Base-by-base conservation (phyloP, 2,888 invertebrate genomes). In the Xestia xanthographa region DNA sequence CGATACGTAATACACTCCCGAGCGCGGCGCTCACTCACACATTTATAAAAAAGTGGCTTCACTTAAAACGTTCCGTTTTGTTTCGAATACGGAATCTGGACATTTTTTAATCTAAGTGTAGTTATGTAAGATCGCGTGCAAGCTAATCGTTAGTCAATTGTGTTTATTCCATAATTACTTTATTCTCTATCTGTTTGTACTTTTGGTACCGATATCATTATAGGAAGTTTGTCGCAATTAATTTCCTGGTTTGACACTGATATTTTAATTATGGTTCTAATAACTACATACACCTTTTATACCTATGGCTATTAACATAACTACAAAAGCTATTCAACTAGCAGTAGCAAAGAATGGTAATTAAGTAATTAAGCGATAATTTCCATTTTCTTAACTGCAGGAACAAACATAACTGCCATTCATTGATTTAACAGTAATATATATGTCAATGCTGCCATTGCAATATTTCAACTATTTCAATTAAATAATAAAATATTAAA, bases 51-150 rank as follows among this genome's bases (percentile, higher is more conserved):
- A n/a, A n/a, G n/a, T n/a, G n/a, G n/a, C n/a, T n/a, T n/a, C n/a
- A n/a, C n/a, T n/a, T n/a, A n/a, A n/a, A n/a, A n/a, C n/a, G n/a
- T n/a, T n/a, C n/a, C n/a, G n/a, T n/a, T n/a, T n/a, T n/a, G n/a
- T n/a, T n/a, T n/a, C n/a, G n/a, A n/a, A n/a, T n/a, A n/a, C n/a
- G n/a, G n/a, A n/a, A n/a, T n/a, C n/a, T n/a, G n/a, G n/a, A n/a
- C n/a, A n/a, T n/a, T n/a, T n/a, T n/a, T n/a, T n/a, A n/a, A n/a
- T n/a, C n/a, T n/a, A n/a, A n/a, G n/a, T n/a, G n/a, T n/a, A 34
- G 48, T 66, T 66, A 81, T 6, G 60, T 76, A 84, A 79, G 34
- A 79, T 84, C 73, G 84, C 84, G 79, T 84, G 84, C 67, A 9
- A 58, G 43, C 12, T 43, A 83, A 72, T 43, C 26, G 63, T 65